Base-by-base conservation (phyloP, 2,888 invertebrate genomes). In the Drosophila imparisetae region DNA sequence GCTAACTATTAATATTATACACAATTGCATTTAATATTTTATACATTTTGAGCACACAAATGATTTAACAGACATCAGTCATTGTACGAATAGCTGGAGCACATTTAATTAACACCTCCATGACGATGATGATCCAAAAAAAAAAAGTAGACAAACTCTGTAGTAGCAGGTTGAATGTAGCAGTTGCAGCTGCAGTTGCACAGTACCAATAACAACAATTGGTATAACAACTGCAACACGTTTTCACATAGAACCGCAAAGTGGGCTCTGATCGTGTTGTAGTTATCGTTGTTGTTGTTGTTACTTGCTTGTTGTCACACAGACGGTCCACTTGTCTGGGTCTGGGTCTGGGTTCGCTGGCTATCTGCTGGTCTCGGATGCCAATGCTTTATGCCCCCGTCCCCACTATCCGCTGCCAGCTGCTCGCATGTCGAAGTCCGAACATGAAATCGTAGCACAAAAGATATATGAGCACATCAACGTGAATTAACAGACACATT, bases 381-480 rank as follows among this genome's bases (percentile, higher is more conserved):
- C 32, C 40, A n/a, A 24, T 62, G 65, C 53, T 54, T n/a, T 32
- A 24, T 21, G 32, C 38, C 48, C 45, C 50, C 11, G 24, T 6
- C 48, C 15, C n/a, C 32, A 49, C 61, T 27, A 8, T 21, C 40
- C 65, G 13, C 27, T 21, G 29, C 21, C 49, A 40, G 27, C 49
- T 53, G 38, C 54, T 66, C 59, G 80, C 84, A 77, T 85, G 85
- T 89, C 85, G 71, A 64, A 67, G 86, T 66, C 83, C 30, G 72
- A 75, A 76, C 84, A 81, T 89, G 77, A 81, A 85, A 87, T 89
- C 89, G 86, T 66, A 81, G 82, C 80, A 84, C 66, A 54, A 80
- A 80, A 89, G 85, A 86, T 89, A 86, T 89, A 89, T 89, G 90
- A 85, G 86, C 88, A 86, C 85, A 86, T 86, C 85, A 86, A 89